phyloP scores from a whole-genome alignment of 1,140 invertebrate genomes.

The Eueides isabella region DNA sequence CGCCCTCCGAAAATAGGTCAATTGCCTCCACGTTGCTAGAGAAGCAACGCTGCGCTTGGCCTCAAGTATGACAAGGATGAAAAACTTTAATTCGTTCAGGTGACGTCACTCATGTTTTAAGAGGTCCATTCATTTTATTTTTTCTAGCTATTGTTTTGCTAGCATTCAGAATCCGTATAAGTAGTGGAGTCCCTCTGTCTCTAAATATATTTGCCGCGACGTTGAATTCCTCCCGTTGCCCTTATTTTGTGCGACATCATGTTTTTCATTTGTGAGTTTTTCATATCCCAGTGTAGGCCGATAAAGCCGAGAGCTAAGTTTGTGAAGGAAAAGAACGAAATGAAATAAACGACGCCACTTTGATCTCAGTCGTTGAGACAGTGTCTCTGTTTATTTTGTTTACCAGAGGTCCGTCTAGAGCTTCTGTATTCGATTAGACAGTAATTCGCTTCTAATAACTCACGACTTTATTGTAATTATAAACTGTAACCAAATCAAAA shows the following conservation, averaged over 20 bases:
- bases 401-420: slow-evolving; percentile 30
- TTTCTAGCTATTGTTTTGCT: slow-evolving; percentile 68
- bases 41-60: slow-evolving; percentile 47
- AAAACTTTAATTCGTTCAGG: slow-evolving; percentile 72
- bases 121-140: slow-evolving; percentile 65
- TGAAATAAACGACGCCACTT: slow-evolving; percentile 54
- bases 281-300: slow-evolving; percentile 36
- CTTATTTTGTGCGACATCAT: slow-evolving; percentile 33
- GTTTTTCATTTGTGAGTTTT: slow-evolving; percentile 45
- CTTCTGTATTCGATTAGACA: slow-evolving; percentile 10
- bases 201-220: slow-evolving; percentile 10
- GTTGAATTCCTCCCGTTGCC: slow-evolving; percentile 34
- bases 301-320: slow-evolving; percentile 38
- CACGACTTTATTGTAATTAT: not conserved
- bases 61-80: slow-evolving; percentile 58
- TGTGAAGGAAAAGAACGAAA: slow-evolving; percentile 54
- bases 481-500: slow-evolving; percentile 27
- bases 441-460: slow-evolving; percentile 21
- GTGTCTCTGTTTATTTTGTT: slow-evolving; percentile 62
- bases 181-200: slow-evolving; percentile 18
- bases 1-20: slow-evolving; percentile 79
- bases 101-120: slow-evolving; percentile 75
- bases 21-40: slow-evolving; percentile 67
- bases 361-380: slow-evolving; percentile 44
- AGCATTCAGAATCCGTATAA: slow-evolving; percentile 38